Evolutionary conservation across 2,797 vertebrate species (phyloP).

Genomic region (Gambelia wislizenii): DNA sequence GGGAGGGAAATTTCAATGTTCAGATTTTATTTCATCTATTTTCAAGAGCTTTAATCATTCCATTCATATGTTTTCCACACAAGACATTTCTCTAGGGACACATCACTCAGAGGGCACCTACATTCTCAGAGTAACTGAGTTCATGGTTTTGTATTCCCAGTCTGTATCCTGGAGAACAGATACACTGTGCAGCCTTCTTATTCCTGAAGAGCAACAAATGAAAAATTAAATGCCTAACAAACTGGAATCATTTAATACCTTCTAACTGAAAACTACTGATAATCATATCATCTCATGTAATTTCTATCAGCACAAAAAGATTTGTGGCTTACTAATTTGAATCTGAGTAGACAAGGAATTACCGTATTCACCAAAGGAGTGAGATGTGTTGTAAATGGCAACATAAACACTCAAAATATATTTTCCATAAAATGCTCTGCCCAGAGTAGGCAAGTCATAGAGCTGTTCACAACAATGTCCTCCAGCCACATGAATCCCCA

Average conservation of each 20-base stretch:
- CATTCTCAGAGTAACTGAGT: background rate
- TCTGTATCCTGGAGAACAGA: background rate
- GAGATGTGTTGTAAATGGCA: too few species aligned
- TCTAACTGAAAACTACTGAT: background rate
- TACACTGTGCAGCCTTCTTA: background rate
- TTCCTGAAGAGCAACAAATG: background rate
- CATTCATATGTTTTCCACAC: background rate
- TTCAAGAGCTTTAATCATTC: background rate
- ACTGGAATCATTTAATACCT: background rate
- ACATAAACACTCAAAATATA: background rate
- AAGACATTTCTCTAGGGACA: background rate
- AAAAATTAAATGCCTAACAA: background rate
- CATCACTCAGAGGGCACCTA: background rate
- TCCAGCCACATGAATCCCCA: background rate
- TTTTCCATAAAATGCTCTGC: background rate
- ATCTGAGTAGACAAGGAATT: background rate
- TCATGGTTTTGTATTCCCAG: background rate
- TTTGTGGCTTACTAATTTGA: too few species aligned
- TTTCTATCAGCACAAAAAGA: background rate
- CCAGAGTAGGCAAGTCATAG: background rate
- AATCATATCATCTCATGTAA: too few species aligned
- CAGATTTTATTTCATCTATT: background rate
- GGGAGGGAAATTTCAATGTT: background rate
- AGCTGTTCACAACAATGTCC: background rate
- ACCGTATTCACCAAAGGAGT: too few species aligned